These are phyloP conservation scores for Anniella stebbinsi DNA, from an alignment of 2,797 vertebrate species.

Conservation along the genomic window DNA sequence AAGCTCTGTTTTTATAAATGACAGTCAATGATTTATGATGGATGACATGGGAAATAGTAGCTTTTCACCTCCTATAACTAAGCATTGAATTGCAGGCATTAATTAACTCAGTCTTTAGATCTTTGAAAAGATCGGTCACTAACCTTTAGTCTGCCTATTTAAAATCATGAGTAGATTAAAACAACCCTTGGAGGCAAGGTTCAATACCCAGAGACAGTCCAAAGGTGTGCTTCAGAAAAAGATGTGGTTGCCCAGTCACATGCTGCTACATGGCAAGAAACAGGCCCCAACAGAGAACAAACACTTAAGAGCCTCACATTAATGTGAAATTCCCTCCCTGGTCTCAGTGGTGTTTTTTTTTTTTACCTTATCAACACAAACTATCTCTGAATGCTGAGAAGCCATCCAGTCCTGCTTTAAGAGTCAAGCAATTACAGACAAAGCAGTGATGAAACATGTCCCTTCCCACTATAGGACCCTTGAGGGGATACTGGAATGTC, in stretches of 20 bases:
- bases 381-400: not conserved
- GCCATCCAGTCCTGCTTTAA: too few relatives aligned
- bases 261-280: slow-evolving; percentile 1
- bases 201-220: accelerated
- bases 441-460: not conserved
- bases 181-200: not conserved
- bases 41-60: not conserved
- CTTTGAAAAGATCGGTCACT: slow-evolving; percentile 39
- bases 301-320: not conserved
- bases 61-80: not conserved
- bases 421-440: not conserved
- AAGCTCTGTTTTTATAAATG: slow-evolving; percentile 7
- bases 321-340: not conserved
- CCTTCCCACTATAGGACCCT: not conserved
- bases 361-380: not conserved
- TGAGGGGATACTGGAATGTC: too few relatives aligned
- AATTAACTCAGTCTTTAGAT: slow-evolving; percentile 11
- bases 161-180: slow-evolving; percentile 45
- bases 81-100: not conserved
- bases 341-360: not conserved
- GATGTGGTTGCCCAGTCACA: not conserved
- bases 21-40: not conserved
- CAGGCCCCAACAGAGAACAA: not conserved
- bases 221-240: not conserved
- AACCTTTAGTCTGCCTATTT: slow-evolving; percentile 31